Conservation (phyloP, 2,797 vertebrate genomes). For the Onychomys torridus region DNA sequence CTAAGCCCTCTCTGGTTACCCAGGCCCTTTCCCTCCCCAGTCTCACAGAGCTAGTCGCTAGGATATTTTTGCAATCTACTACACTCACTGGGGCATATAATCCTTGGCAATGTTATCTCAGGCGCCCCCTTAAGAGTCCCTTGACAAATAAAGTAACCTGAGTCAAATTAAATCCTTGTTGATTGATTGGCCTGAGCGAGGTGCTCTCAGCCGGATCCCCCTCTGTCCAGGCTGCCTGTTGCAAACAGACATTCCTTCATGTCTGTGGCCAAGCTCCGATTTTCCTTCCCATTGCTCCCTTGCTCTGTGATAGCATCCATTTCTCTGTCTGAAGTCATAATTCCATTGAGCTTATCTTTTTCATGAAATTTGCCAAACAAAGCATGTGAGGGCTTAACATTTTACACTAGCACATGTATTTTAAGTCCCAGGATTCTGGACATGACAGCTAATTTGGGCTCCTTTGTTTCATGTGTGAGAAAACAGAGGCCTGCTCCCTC, state of each 20-base stretch:
- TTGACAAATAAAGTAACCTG: constrained; percentile 77
- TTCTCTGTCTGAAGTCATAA: constrained; percentile 30
- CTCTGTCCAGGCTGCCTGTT: not conserved
- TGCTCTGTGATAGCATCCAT: not conserved
- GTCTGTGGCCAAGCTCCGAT: not conserved
- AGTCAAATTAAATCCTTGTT: constrained; percentile 77
- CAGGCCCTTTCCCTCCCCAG: constrained; percentile 50
- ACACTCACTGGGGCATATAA: constrained; percentile 71
- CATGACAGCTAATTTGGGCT: constrained; percentile 29
- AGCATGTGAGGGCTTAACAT: not conserved
- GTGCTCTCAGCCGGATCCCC: not conserved
- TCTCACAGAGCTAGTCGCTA: constrained; percentile 22
- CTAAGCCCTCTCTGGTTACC: constrained; percentile 64
- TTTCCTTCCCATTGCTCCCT: constrained; percentile 10
- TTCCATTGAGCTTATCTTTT: constrained; percentile 44
- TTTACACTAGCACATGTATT: not conserved
- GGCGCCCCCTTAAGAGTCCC: constrained; percentile 64
- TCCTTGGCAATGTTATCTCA: constrained; percentile 74
- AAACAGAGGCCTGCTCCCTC: not conserved
- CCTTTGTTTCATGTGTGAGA: constrained; percentile 5
- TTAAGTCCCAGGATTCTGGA: constrained; percentile 50
- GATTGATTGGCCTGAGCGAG: constrained; percentile 68
- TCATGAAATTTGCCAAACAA: constrained; percentile 58
- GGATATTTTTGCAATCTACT: constrained; percentile 75
- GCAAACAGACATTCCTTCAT: not conserved